A percentile compares a stretch with the other conserved stretches of the same genome.
Evolutionary conservation across 2,888 invertebrate genomes (phyloP).

Genomic region (Meiosimyza decipiens): DNA sequence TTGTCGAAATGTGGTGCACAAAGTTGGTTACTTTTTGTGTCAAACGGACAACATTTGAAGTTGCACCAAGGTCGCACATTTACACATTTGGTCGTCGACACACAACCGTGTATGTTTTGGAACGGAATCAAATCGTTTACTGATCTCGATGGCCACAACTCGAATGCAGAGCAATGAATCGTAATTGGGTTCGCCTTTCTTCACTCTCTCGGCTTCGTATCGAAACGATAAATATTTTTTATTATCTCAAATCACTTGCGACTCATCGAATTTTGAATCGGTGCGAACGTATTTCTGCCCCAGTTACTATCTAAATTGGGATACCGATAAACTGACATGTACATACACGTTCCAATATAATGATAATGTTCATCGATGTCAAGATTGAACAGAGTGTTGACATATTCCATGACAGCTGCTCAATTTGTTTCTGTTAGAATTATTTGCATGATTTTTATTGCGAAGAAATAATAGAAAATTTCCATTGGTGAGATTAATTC

Average conservation of each 20-base stretch:
- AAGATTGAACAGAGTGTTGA: slow-evolving; percentile 16
- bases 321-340: slow-evolving; percentile 40
- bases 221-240: slow-evolving; percentile 41
- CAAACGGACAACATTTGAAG: no score
- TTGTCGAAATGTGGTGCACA: no score
- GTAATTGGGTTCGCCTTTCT: slow-evolving; percentile 41
- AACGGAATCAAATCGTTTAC: slow-evolving; percentile 31
- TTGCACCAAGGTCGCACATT: neutral
- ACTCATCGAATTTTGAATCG: slow-evolving; percentile 39
- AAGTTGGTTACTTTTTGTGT: no score
- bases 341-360: slow-evolving; percentile 37
- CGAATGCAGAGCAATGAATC: slow-evolving; percentile 40
- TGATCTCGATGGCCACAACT: slow-evolving; percentile 14
- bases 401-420: slow-evolving; percentile 20
- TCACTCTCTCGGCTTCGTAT: slow-evolving; percentile 40
- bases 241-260: slow-evolving; percentile 40
- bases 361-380: slow-evolving; percentile 27
- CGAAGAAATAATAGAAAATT: no score
- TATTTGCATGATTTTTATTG: no score
- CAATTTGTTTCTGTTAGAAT: no score
- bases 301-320: slow-evolving; percentile 42
- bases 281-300: slow-evolving; percentile 39
- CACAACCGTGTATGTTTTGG: slow-evolving; percentile 18
- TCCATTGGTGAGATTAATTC: no score
- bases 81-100: slow-evolving; percentile 26